phyloP scores from a whole-genome alignment of 2,888 invertebrate genomes.

The Trachelus iudaicus region DNA sequence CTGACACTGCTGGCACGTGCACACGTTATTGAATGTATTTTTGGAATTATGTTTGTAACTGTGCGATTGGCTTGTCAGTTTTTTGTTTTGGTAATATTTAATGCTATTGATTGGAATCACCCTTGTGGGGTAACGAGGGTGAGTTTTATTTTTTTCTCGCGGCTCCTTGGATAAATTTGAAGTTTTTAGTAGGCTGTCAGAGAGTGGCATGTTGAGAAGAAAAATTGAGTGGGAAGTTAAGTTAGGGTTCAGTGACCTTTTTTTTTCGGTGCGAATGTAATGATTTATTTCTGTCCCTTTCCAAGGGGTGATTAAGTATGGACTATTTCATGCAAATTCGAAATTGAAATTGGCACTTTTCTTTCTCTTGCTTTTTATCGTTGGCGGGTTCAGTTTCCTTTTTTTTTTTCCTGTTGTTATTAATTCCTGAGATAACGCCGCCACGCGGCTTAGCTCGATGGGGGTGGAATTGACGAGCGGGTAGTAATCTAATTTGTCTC shows the following conservation, averaged over 20 bases:
- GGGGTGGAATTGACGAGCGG: constrained; percentile 48
- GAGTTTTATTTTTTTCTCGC: no score
- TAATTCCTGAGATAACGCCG: constrained; percentile 44
- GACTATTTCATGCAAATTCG: constrained; percentile 41
- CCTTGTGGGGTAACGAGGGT: no score
- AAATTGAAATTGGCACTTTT: constrained; percentile 44
- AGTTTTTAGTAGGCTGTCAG: no score
- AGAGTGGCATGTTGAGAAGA: not conserved
- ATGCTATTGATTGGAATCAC: no score
- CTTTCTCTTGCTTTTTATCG: constrained; percentile 18
- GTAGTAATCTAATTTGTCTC: constrained; percentile 50
- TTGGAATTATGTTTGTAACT: no score
- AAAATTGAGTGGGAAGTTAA: not conserved
- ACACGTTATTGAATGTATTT: no score
- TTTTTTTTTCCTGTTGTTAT: constrained; percentile 25
- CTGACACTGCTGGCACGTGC: no score
- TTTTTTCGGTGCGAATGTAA: not conserved
- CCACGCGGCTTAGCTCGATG: not conserved
- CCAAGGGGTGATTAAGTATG: not conserved
- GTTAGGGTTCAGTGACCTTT: not conserved
- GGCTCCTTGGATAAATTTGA: no score
- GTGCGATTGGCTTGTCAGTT: no score
- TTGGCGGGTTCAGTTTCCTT: no score
- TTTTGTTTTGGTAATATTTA: no score
- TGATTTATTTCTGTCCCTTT: not conserved